Base-by-base conservation (phyloP, 2,888 invertebrate genomes). In the Stenodema calcarata region DNA sequence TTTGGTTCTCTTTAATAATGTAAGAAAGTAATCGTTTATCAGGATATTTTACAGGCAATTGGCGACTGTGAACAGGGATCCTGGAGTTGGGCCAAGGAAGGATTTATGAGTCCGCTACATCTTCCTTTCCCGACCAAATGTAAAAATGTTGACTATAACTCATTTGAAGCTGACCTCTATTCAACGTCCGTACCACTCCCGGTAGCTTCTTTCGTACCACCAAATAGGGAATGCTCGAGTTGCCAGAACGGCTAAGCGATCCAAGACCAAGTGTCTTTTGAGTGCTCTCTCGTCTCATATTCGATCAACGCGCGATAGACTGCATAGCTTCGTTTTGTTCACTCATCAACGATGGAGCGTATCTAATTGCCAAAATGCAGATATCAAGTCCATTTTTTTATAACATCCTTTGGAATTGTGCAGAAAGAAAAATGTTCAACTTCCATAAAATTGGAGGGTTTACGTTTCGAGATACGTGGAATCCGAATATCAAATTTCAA, bases 91-190 rank as follows among this genome's bases (percentile, higher is more conserved):
- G 80, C 80, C 80, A 80, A 80, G 14, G 50, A 16, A 30, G 18
- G 47, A 50, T 50, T 80, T 80, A 80, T 80, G 30, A 30, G 41
- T 73, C 41, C 73, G 35, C 62, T 73, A 30, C 35, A 7, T 30
- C 80, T 28, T 50, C 50, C 78, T 28, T 50, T 35, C 80, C 28
- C 80, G 80, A 80, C 50, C 80, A 80, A 80, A 80, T 54, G 54
- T 80, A 80, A 80, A 73, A 80, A 80, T 80, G 80, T 80, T 54
- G 54, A 54, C 50, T 80, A 80, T 80, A 80, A 80, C 28, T 80
- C 80, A 80, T 80, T 80, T 54, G 27, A 54, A 80, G 54, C 50
- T 80, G 80, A 54, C 80, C 54, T 44, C 80, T 30, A 44, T 80
- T 80, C 54, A 78, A 50, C 80, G 23, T 80, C 30, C 28, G 4